These are phyloP conservation scores for Nasonia longicornis DNA, from an alignment of 1,140 invertebrate species.

Conservation along the genomic window DNA sequence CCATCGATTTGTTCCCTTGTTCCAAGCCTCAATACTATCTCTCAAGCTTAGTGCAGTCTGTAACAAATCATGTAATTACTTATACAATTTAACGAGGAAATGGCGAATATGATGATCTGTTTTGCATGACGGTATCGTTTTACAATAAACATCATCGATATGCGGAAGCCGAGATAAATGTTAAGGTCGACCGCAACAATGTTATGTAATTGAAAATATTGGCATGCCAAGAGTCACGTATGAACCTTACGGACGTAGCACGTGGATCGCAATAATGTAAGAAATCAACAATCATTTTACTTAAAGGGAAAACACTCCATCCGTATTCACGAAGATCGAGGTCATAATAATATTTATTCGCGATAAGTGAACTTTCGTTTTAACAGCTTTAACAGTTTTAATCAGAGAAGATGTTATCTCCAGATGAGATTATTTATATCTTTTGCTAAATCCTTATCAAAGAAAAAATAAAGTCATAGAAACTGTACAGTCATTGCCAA, in stretches of 20 bases:
- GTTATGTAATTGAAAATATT: not conserved
- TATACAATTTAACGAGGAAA: not conserved
- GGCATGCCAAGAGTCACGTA: not conserved
- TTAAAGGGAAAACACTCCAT: not conserved
- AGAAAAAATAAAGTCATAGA: not conserved
- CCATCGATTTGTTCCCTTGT: conserved; percentile 92
- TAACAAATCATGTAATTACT: conserved; percentile 50
- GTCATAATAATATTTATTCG: conserved; percentile 33
- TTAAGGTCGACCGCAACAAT: not conserved
- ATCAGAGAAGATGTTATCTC: too few species aligned
- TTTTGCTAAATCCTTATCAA: not conserved
- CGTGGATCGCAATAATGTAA: not conserved
- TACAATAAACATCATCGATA: not conserved
- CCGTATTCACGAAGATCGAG: not conserved
- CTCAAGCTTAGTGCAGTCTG: conserved; percentile 84
- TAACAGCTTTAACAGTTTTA: not conserved
- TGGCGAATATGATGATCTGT: not conserved
- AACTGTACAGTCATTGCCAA: not conserved
- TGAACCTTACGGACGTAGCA: not conserved
- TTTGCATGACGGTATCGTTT: not conserved
- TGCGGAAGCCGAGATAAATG: not conserved
- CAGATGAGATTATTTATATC: not conserved
- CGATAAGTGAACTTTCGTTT: conserved; percentile 18
- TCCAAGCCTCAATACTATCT: conserved; percentile 89
- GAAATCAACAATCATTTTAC: not conserved